These are phyloP conservation scores for Sphenopsis melanotis DNA, from an alignment of 2,797 vertebrate species.

Conservation along the genomic window DNA sequence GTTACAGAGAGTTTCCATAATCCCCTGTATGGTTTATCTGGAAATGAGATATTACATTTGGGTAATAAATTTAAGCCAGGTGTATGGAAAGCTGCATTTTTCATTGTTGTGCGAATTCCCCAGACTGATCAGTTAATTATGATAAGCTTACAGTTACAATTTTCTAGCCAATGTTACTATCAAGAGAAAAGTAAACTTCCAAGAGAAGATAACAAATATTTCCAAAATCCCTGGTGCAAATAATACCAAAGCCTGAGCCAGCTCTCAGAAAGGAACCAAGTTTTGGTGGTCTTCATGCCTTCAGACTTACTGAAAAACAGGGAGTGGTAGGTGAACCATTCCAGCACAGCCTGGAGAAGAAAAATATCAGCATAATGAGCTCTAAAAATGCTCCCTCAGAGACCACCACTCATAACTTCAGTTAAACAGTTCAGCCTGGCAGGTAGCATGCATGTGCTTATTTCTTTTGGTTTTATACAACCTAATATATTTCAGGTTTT, in stretches of 20 bases:
- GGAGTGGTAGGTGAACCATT: conserved; percentile 21
- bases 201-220: conserved; percentile 1
- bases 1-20: background rate
- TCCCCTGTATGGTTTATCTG: background rate
- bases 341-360: background rate
- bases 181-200: conserved; percentile 31
- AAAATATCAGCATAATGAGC: background rate
- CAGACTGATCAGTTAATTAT: background rate
- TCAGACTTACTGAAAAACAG: background rate
- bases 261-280: background rate
- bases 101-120: background rate
- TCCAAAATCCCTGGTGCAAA: background rate
- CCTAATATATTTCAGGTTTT: background rate
- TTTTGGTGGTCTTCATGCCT: conserved; percentile 34
- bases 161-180: background rate
- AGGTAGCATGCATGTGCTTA: background rate
- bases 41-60: background rate
- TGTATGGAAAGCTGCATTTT: background rate
- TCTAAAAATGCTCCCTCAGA: background rate
- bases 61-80: background rate
- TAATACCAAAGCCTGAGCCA: background rate
- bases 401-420: background rate
- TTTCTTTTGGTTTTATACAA: background rate
- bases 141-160: background rate
- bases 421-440: background rate